phyloP scores from a whole-genome alignment of 2,888 invertebrate species.

The Oscheius sp. region DNA sequence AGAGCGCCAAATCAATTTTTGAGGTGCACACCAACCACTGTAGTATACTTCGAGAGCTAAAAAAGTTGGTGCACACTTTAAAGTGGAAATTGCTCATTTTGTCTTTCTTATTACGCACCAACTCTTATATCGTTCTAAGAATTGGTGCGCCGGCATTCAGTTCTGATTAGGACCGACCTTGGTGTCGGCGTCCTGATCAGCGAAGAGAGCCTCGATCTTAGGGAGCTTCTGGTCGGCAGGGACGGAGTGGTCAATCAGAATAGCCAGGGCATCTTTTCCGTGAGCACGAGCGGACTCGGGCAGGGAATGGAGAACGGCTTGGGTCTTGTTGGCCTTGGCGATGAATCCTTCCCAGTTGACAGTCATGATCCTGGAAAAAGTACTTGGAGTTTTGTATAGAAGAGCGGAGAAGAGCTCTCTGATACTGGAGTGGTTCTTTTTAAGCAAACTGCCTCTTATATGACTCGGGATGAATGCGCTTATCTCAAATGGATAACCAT shows the following conservation, averaged over 20 bases:
- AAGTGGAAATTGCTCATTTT: too few relatives aligned
- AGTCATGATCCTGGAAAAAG: slow-evolving; percentile 17
- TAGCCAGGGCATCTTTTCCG: slow-evolving; percentile 21
- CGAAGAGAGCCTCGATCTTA: slow-evolving; percentile 32
- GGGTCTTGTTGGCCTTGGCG: slow-evolving; percentile 28
- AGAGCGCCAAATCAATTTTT: too few relatives aligned
- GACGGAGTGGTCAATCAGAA: slow-evolving; percentile 21
- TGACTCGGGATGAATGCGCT: slow-evolving; percentile 11
- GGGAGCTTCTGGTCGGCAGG: slow-evolving; percentile 14
- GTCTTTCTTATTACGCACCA: too few relatives aligned
- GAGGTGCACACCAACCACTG: too few relatives aligned
- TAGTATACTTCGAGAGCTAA: too few relatives aligned
- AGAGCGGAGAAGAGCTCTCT: neutral
- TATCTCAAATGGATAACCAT: slow-evolving; percentile 18
- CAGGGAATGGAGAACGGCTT: neutral
- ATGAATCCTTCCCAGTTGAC: slow-evolving; percentile 32
- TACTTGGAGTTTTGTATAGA: neutral
- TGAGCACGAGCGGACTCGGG: slow-evolving; percentile 24
- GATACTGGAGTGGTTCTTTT: neutral
- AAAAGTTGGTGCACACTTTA: too few relatives aligned
- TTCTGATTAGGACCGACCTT: slow-evolving; percentile 1
- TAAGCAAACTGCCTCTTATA: slow-evolving; percentile 8
- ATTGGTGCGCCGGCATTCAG: too few relatives aligned
- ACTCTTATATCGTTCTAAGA: too few relatives aligned
- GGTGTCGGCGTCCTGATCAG: slow-evolving; percentile 25